Evolutionary conservation across 2,797 vertebrate species (phyloP), one percentile per base, ranked within the genome.

Genomic region (Chloroceryle amazona): DNA sequence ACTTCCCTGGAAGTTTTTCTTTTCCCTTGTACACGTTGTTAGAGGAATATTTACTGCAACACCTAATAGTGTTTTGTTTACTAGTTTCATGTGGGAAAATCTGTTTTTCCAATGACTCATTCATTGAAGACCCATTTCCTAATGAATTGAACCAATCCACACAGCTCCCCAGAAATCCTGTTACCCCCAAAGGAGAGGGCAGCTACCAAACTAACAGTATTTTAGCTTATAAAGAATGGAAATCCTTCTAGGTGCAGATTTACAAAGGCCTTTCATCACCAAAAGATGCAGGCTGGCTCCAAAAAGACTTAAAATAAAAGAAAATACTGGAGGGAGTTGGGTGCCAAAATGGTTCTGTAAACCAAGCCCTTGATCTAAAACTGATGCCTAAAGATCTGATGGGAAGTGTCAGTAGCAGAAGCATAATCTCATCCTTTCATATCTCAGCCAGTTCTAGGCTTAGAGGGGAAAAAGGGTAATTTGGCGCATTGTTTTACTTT

Each of bases 1-100:
- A 92, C 97, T 97, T 97, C 96, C 97, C 95, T 96, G 97, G 97
- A 97, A 98, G 97, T 95, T 89, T 95, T 88, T 22, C 63, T 79
- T 95, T 82, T 83, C 83, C 89, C 70, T 47, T 60, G 61, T 72
- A 28, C 65, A 57, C 65, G 4, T 93, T 68, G 91, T 90, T 89
- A 21, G 88, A 73, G 95, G 78, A 95, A 73, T 95, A 91, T 94
- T 97, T 96, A 96, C 95, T 93, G 91, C 89, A 90, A 89, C 94
- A 95, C 94, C 95, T 93, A 81, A 79, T 70, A 83, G 84, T 86
- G 86, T 87, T 95, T 96, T 90, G 82, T 90, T 97, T 97, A 76
- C 95, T 76, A 67, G 92, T 95, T 97, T 90, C 93, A 68, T 95
- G 96, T 95, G 97, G 97, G 96, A 65, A 95, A 82, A 85, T 91